Evolutionary conservation across 2,113 vertebrate species (phyloP).

Genomic region (Dascyllus trimaculatus): DNA sequence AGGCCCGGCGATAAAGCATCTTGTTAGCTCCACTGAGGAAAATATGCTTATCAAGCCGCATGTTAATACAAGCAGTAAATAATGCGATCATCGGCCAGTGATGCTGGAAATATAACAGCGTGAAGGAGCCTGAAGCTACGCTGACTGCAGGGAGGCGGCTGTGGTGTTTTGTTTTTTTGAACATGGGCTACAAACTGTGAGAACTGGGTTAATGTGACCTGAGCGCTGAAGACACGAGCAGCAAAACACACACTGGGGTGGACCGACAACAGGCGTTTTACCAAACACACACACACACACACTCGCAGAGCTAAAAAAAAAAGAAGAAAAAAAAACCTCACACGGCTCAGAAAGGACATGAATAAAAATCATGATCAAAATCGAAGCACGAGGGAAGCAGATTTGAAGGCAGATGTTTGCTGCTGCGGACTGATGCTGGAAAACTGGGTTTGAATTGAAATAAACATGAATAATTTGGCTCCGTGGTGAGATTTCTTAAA

Average conservation of each 20-base stretch:
- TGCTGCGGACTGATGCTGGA: too few relatives aligned
- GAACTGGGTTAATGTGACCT: conserved; percentile 83
- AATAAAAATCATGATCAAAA: not conserved
- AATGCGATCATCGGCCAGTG: conserved; percentile 63
- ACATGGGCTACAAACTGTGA: conserved; percentile 63
- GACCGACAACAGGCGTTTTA: not conserved
- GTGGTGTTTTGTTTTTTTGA: conserved; percentile 11
- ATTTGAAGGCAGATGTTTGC: too few relatives aligned
- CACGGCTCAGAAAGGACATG: not conserved
- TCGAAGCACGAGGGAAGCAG: too few relatives aligned
- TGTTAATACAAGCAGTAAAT: conserved; percentile 82
- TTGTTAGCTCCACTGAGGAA: conserved; percentile 81
- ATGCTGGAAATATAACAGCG: conserved; percentile 68
- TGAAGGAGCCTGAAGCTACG: conserved; percentile 66
- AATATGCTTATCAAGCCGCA: conserved; percentile 85
- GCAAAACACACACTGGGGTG: conserved; percentile 33
- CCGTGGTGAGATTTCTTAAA: too few relatives aligned
- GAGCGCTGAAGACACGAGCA: conserved; percentile 67
- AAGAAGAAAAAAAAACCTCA: conserved; percentile 22
- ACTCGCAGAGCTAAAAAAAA: not conserved
- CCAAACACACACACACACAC: not conserved
- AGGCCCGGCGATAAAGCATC: conserved; percentile 80
- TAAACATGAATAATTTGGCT: too few relatives aligned
- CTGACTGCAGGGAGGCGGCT: conserved; percentile 48
- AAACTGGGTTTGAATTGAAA: too few relatives aligned